Conservation (phyloP, 2,888 invertebrate genomes). For the Pheosia tremula region DNA sequence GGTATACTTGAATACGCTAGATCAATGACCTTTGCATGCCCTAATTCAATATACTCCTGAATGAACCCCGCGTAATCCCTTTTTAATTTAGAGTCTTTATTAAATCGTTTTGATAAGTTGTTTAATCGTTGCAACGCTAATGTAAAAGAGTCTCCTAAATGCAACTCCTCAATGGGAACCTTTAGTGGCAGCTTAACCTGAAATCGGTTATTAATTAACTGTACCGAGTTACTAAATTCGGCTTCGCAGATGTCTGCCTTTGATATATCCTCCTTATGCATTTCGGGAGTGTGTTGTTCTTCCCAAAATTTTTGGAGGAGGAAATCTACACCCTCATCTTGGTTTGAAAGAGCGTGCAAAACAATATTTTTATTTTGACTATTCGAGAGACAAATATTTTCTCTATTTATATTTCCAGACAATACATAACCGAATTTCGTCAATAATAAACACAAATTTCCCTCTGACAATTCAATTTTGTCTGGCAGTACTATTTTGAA, state of each 20-base stretch:
- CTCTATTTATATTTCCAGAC: not conserved
- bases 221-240: not conserved
- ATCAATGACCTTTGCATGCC: not conserved
- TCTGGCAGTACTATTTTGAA: constrained; percentile 2
- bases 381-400: not conserved
- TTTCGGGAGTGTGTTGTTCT: not conserved
- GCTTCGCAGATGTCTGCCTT: not conserved
- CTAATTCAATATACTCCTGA: not conserved
- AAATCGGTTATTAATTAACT: not conserved
- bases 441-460: not conserved
- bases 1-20: not conserved
- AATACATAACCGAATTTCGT: not conserved
- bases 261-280: not conserved
- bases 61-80: not conserved
- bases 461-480: not conserved
- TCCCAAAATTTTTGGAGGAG: not conserved
- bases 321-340: not conserved
- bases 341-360: not conserved
- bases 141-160: not conserved
- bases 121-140: not conserved
- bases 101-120: not conserved
- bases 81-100: not conserved
- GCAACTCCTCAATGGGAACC: not conserved
- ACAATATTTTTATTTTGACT: not conserved
- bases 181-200: not conserved